phyloP scores from a whole-genome alignment of 2,113 vertebrate genomes.

The Rhynchomys soricoides region DNA sequence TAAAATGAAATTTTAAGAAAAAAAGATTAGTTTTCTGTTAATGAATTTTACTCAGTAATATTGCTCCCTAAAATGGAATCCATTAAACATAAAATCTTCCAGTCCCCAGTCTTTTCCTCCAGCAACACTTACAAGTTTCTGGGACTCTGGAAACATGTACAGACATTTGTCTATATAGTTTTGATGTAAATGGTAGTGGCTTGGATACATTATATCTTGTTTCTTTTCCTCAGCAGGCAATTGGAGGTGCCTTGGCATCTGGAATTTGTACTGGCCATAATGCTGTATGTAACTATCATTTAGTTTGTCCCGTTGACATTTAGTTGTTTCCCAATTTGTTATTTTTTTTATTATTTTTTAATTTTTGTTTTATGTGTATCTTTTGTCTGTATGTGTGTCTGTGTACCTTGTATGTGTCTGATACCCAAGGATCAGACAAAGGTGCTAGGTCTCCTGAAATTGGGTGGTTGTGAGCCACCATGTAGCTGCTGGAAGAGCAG shows the following conservation, averaged over 20 bases:
- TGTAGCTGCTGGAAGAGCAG: too few relatives aligned
- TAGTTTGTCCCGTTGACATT: not conserved
- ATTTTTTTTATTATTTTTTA: not conserved
- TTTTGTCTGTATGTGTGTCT: too few relatives aligned
- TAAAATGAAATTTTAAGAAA: not conserved
- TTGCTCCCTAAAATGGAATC: not conserved
- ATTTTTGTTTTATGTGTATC: not conserved
- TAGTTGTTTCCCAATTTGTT: not conserved
- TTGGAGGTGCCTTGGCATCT: not conserved
- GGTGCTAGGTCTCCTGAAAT: too few relatives aligned
- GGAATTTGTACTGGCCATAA: not conserved
- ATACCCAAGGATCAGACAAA: too few relatives aligned
- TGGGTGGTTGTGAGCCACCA: too few relatives aligned
- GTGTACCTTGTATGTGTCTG: too few relatives aligned
- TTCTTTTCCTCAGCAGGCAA: not conserved
- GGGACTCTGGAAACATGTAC: not conserved
- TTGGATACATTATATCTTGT: not conserved
- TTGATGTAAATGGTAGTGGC: not conserved
- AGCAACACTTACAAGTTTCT: not conserved
- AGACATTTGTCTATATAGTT: not conserved
- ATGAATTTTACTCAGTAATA: slow-evolving; percentile 4
- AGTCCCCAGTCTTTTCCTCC: not conserved
- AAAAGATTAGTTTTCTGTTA: not conserved
- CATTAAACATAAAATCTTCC: not conserved
- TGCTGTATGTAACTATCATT: not conserved